Percentiles rank a stretch among this genome's conserved stretches.
These are phyloP conservation scores for Triplophysa yarkandensis DNA, from an alignment of 2,797 vertebrate genomes.

Conservation along the genomic window DNA sequence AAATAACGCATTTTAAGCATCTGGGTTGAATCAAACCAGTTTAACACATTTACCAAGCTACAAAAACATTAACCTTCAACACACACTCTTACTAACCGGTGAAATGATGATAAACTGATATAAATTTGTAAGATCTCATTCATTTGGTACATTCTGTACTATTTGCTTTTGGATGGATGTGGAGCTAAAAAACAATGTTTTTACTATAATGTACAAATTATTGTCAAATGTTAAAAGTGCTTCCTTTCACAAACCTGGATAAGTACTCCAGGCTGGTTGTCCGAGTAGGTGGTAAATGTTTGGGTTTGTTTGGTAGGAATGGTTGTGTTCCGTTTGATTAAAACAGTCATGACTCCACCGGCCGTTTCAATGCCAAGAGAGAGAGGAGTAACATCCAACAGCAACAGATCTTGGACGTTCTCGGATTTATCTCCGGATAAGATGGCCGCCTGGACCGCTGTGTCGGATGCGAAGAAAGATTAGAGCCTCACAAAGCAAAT, in stretches of 20 bases:
- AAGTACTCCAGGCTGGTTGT: slow-evolving; percentile 82
- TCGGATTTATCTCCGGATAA: slow-evolving; percentile 83
- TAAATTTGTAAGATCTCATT: background rate
- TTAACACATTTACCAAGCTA: background rate
- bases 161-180: background rate
- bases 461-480: slow-evolving; percentile 33
- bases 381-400: slow-evolving; percentile 80
- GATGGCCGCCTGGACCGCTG: slow-evolving; percentile 83
- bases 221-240: background rate
- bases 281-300: slow-evolving; percentile 83
- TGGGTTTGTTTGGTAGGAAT: slow-evolving; percentile 84
- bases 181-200: background rate
- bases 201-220: background rate
- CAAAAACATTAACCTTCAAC: background rate
- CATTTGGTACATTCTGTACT: background rate
- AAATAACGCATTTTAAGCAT: background rate
- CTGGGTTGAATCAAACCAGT: background rate
- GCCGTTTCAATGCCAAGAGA: slow-evolving; percentile 84
- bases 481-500: slow-evolving; percentile 16
- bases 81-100: background rate
- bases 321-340: slow-evolving; percentile 85
- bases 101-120: background rate
- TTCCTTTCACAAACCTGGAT: slow-evolving; percentile 73
- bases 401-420: slow-evolving; percentile 82
- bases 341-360: slow-evolving; percentile 83